phyloP scores from a whole-genome alignment of 2,113 vertebrate species.

The Monopterus albus region DNA sequence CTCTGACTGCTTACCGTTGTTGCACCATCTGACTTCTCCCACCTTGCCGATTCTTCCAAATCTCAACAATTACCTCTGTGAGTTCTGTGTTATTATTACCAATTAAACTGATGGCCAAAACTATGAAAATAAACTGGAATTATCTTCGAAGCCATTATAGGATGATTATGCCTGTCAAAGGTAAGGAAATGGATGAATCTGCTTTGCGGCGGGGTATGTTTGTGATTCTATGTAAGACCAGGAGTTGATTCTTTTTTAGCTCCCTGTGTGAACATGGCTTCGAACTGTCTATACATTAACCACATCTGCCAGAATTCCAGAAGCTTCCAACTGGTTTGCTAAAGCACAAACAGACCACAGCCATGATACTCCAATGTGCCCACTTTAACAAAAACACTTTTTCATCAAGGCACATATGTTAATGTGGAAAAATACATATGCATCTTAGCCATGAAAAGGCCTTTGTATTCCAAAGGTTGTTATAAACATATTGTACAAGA shows the following conservation, averaged over 20 bases:
- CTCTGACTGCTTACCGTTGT: constrained; percentile 9
- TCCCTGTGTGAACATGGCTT: not conserved
- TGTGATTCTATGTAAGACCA: not conserved
- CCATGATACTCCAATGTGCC: constrained; percentile 52
- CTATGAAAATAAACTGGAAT: constrained; percentile 2
- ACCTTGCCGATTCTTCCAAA: not conserved
- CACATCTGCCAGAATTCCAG: not conserved
- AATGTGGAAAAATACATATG: constrained; percentile 80
- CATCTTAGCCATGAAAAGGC: constrained; percentile 76
- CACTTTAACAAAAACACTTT: constrained; percentile 64
- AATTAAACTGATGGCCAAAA: not conserved
- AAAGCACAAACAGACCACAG: constrained; percentile 51
- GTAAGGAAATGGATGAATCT: constrained; percentile 17
- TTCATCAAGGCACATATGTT: constrained; percentile 81
- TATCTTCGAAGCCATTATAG: not conserved
- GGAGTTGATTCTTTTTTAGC: not conserved
- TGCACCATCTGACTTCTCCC: not conserved
- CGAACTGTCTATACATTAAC: constrained; percentile 39
- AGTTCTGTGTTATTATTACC: not conserved
- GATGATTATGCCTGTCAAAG: not conserved
- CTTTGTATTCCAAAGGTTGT: constrained; percentile 75
- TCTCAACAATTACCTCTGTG: not conserved
- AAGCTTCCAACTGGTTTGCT: constrained; percentile 23
- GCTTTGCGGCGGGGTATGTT: constrained; percentile 36
- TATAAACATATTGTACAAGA: constrained; percentile 75